These are phyloP conservation scores for Pimpla rufipes DNA, from an alignment of 2,888 invertebrate genomes.

Conservation along the genomic window DNA sequence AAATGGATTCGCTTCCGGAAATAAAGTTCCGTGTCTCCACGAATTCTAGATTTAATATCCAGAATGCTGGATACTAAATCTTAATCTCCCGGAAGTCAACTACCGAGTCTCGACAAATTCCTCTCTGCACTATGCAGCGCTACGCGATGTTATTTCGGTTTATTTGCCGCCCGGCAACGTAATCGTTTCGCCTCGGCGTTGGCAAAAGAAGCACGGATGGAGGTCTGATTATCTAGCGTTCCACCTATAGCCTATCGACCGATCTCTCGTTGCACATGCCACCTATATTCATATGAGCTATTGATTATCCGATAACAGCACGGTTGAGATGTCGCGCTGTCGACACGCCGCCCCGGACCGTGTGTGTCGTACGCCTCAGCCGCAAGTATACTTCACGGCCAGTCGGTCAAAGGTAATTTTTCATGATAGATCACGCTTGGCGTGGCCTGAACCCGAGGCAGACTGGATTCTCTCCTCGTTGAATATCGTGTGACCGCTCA, in stretches of 20 bases:
- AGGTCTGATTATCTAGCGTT: conserved; percentile 8
- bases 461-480: conserved; percentile 13
- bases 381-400: conserved; percentile 74
- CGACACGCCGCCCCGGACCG: conserved; percentile 17
- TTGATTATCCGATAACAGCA: conserved; percentile 69
- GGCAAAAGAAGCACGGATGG: not conserved
- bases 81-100: too few relatives aligned
- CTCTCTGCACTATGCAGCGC: too few relatives aligned
- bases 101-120: too few relatives aligned
- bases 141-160: too few relatives aligned
- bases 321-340: conserved; percentile 63
- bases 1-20: too few relatives aligned
- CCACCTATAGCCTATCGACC: conserved; percentile 25
- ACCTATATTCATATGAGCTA: conserved; percentile 34
- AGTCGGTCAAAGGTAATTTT: conserved; percentile 85
- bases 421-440: conserved; percentile 84
- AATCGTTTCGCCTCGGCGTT: not conserved
- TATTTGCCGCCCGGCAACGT: not conserved
- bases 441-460: conserved; percentile 74
- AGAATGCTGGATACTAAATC: too few relatives aligned
- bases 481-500: conserved; percentile 40
- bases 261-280: not conserved
- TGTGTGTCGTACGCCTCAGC: conserved; percentile 75
- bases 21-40: too few relatives aligned
- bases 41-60: too few relatives aligned